A percentile compares a stretch with the other conserved stretches of the same genome.
phyloP scores from a whole-genome alignment of 2,113 vertebrate species.

The Falcunculus frontatus region DNA sequence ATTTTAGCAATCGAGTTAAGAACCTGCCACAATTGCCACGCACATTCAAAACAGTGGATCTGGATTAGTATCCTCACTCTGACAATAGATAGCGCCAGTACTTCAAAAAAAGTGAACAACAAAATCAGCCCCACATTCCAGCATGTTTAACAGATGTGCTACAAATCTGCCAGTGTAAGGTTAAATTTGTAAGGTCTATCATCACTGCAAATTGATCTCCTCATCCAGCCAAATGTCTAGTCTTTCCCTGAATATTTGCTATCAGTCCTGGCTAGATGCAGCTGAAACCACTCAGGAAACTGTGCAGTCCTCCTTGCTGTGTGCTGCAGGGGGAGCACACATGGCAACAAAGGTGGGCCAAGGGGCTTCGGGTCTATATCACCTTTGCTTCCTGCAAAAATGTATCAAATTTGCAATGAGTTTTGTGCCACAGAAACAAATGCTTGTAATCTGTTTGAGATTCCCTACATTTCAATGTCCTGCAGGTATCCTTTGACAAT shows the following conservation, averaged over 20 bases:
- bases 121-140: neutral
- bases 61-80: neutral
- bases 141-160: neutral
- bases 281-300: neutral
- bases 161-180: neutral
- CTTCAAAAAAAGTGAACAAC: neutral
- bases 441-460: neutral
- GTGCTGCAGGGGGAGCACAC: accelerated
- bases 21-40: neutral
- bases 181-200: neutral
- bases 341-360: accelerated
- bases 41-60: neutral
- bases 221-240: neutral
- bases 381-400: neutral
- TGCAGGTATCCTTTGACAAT: neutral
- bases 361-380: neutral
- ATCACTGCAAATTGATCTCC: neutral
- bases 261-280: neutral
- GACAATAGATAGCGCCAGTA: neutral
- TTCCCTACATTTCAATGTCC: neutral
- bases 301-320: neutral
- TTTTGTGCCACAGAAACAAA: neutral
- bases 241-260: neutral
- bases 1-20: neutral
- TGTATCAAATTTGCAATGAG: neutral